Conservation (phyloP, 2,888 invertebrate species). For the Diaprepes abbreviatus region DNA sequence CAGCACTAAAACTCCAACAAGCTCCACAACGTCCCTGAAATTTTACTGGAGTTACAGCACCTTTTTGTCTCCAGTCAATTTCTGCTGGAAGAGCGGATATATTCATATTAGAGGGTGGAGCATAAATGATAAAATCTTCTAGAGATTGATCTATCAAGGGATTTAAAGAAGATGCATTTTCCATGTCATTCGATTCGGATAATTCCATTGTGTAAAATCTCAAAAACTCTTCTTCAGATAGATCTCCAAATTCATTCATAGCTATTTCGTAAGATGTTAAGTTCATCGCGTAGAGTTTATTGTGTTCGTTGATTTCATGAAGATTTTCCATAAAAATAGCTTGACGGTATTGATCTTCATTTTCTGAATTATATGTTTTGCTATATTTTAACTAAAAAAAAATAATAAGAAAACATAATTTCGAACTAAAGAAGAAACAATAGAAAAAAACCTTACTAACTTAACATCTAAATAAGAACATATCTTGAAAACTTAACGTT, state of each 20-base stretch:
- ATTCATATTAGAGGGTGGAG: not conserved
- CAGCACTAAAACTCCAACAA: conserved; percentile 92
- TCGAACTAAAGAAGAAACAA: too few relatives aligned
- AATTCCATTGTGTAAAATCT: not conserved
- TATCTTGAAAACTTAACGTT: too few relatives aligned
- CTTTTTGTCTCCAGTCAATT: conserved; percentile 86
- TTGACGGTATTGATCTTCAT: conserved; percentile 59
- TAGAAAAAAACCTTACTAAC: too few relatives aligned
- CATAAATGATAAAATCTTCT: not conserved
- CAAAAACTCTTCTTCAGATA: not conserved
- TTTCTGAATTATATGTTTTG: conserved; percentile 59
- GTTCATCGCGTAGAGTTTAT: not conserved
- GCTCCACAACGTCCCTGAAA: conserved; percentile 92
- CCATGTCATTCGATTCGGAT: not conserved
- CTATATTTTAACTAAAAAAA: conserved; percentile 57
- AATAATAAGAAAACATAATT: too few relatives aligned
- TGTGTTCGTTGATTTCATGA: not conserved
- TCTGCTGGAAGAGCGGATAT: conserved; percentile 54
- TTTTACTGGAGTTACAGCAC: conserved; percentile 89
- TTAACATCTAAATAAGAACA: too few relatives aligned
- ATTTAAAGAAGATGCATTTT: not conserved
- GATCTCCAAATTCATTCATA: conserved; percentile 19
- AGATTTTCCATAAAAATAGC: conserved; percentile 63
- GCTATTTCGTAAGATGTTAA: not conserved
- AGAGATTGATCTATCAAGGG: not conserved